Percentiles rank a stretch among this genome's conserved stretches.
These are phyloP conservation scores for Salpingus planirostris DNA, from an alignment of 2,888 invertebrate genomes.

Conservation along the genomic window DNA sequence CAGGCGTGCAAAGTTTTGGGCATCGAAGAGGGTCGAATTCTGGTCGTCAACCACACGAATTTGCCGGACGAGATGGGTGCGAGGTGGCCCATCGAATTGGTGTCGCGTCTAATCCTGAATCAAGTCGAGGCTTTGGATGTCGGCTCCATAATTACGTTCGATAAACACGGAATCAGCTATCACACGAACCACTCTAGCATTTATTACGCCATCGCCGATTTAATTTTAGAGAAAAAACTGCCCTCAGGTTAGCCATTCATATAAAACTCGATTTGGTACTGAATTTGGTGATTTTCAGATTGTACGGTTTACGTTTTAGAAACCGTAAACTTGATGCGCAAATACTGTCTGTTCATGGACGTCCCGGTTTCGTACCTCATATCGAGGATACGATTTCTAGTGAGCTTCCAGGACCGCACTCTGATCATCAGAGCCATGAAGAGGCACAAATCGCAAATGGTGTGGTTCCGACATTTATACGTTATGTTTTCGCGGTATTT, in stretches of 20 bases:
- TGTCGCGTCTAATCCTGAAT: slow-evolving; percentile 54
- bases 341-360: slow-evolving; percentile 78
- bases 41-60: slow-evolving; percentile 58
- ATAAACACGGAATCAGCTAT: slow-evolving; percentile 84
- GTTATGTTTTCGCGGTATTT: slow-evolving; percentile 84
- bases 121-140: slow-evolving; percentile 67
- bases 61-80: slow-evolving; percentile 67
- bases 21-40: slow-evolving; percentile 67
- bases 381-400: slow-evolving; percentile 67
- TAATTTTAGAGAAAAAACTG: slow-evolving; percentile 66
- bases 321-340: slow-evolving; percentile 75
- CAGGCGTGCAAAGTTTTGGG: slow-evolving; percentile 72
- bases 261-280: slow-evolving; percentile 6
- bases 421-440: slow-evolving; percentile 70
- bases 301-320: slow-evolving; percentile 79
- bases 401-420: slow-evolving; percentile 52
- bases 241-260: slow-evolving; percentile 5
- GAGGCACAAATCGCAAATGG: slow-evolving; percentile 81
- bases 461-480: slow-evolving; percentile 90
- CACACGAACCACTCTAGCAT: slow-evolving; percentile 88
- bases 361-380: slow-evolving; percentile 70
- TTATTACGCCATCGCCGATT: slow-evolving; percentile 70
- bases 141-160: slow-evolving; percentile 87
- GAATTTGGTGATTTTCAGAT: slow-evolving; percentile 46
- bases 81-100: slow-evolving; percentile 64